phyloP scores from a whole-genome alignment of 1,140 invertebrate genomes.

The Hyles euphorbiae region DNA sequence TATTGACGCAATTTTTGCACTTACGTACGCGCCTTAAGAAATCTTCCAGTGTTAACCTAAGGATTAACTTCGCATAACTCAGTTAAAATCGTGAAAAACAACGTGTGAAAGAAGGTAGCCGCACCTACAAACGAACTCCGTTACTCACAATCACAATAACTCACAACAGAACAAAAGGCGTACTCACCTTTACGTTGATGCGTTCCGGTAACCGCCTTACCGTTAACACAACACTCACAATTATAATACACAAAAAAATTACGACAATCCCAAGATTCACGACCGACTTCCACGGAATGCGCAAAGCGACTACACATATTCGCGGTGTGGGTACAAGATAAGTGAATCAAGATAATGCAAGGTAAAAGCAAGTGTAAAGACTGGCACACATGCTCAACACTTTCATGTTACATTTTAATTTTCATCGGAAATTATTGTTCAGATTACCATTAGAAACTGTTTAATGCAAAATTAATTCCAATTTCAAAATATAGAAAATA shows the following conservation, averaged over 20 bases:
- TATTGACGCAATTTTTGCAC: too few species aligned
- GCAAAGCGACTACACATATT: conserved; percentile 39
- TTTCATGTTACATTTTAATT: too few species aligned
- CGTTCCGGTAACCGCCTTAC: conserved; percentile 18
- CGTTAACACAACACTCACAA: conserved; percentile 46
- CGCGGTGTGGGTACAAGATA: conserved; percentile 41
- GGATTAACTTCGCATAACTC: too few species aligned
- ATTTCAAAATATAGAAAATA: too few species aligned
- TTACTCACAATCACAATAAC: neutral
- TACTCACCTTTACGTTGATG: conserved; percentile 6
- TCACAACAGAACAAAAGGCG: neutral
- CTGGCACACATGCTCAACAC: conserved; percentile 22
- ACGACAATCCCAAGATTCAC: conserved; percentile 19
- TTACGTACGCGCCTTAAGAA: too few species aligned
- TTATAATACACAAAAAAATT: conserved; percentile 24
- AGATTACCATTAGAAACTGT: too few species aligned
- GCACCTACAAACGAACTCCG: conserved; percentile 13
- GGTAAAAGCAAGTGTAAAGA: conserved; percentile 50
- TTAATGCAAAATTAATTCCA: too few species aligned
- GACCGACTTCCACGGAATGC: conserved; percentile 43
- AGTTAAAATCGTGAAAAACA: too few species aligned
- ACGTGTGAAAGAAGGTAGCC: conserved; percentile 2
- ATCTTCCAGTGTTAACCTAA: too few species aligned
- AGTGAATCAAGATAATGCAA: conserved; percentile 60
- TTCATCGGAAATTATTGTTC: too few species aligned